Percentiles rank a stretch among this genome's conserved stretches.
Evolutionary conservation across 2,888 invertebrate genomes (phyloP).

Genomic region (Corythucha ciliata): DNA sequence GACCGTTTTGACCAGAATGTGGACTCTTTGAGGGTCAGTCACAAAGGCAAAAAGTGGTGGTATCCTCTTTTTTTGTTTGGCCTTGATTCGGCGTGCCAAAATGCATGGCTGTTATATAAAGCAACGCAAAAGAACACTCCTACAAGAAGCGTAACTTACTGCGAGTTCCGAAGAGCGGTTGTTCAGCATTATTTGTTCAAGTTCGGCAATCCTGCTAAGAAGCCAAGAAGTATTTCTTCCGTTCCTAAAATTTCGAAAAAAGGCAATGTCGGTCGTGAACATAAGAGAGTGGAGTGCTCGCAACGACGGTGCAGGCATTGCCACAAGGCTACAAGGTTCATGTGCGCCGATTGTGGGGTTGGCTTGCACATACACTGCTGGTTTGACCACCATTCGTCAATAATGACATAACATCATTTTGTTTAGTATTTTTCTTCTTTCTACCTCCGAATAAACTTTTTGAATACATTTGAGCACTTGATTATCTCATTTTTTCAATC

Average conservation of each 20-base stretch:
- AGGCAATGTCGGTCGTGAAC: no score
- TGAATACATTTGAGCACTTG: no score
- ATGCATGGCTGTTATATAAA: conserved; percentile 17
- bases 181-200: no score
- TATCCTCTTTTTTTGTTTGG: conserved; percentile 17
- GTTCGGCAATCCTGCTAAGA: no score
- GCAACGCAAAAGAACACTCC: not conserved
- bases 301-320: conserved; percentile 2
- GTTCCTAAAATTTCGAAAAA: no score
- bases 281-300: not conserved
- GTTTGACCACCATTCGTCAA: not conserved
- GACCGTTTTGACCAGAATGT: conserved; percentile 13
- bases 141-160: conserved; percentile 2
- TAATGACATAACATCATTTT: no score
- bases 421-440: no score
- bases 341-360: not conserved
- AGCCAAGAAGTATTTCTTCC: no score
- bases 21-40: conserved; percentile 7
- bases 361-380: conserved; percentile 1
- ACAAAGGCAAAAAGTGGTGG: conserved; percentile 21
- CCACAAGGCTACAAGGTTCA: not conserved
- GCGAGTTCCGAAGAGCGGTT: conserved; percentile 1
- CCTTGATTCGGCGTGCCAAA: conserved; percentile 18
- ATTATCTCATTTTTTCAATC: no score
- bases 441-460: no score